Conservation (phyloP, 2,888 invertebrate genomes). For the Patella caerulea region DNA sequence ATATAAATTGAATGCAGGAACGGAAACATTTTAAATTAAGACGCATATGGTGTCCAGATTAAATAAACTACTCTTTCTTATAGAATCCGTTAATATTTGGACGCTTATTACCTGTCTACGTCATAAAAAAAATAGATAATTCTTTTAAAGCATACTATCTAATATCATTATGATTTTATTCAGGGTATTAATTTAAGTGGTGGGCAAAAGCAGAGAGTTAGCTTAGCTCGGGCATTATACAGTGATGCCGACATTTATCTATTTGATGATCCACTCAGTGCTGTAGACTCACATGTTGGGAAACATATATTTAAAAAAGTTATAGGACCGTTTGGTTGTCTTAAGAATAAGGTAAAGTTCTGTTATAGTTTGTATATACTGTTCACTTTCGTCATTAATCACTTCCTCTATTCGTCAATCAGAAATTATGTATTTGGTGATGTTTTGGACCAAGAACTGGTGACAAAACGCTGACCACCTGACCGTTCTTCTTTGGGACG, state of each 20-base stretch:
- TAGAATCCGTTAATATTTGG: too few species aligned
- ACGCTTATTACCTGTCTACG: too few species aligned
- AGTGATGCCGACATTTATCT: conserved; percentile 67
- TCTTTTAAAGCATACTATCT: background rate
- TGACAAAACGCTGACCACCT: too few species aligned
- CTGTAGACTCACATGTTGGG: conserved; percentile 70
- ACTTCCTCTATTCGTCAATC: background rate
- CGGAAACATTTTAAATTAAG: too few species aligned
- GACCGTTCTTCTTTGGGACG: background rate
- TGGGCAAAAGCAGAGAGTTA: conserved; percentile 70
- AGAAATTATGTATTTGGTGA: background rate
- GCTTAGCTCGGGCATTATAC: conserved; percentile 69
- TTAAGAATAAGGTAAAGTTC: conserved; percentile 32
- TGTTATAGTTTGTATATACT: background rate
- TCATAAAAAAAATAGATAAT: too few species aligned
- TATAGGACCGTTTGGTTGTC: conserved; percentile 49
- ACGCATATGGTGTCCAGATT: too few species aligned
- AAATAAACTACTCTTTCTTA: too few species aligned
- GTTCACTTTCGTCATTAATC: too few species aligned
- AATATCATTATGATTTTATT: background rate
- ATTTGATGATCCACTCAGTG: conserved; percentile 70
- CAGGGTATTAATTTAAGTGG: conserved; percentile 71
- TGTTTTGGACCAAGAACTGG: background rate
- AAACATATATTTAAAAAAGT: conserved; percentile 68
- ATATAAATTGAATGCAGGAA: background rate